Evolutionary conservation across 2,888 invertebrate genomes (phyloP).

Genomic region (Mimas tiliae): DNA sequence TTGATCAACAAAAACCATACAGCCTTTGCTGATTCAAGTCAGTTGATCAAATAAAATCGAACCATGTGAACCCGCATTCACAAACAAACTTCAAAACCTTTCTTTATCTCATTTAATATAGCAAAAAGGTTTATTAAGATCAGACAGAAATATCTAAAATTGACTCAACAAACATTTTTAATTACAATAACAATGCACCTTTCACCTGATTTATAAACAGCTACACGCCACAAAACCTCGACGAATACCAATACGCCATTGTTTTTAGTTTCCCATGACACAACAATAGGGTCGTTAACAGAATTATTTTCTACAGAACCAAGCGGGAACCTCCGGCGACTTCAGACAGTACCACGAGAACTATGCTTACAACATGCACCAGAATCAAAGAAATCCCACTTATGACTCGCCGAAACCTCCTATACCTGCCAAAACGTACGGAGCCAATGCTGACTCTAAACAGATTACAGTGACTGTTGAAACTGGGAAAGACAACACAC

Average conservation of each 20-base stretch:
- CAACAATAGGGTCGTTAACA: conserved; percentile 49
- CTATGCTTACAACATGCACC: conserved; percentile 80
- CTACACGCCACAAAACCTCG: conserved; percentile 40
- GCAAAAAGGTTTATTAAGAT: not conserved
- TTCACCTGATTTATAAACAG: conserved; percentile 45
- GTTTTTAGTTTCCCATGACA: conserved; percentile 58
- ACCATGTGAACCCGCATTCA: no score
- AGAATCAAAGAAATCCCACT: conserved; percentile 74
- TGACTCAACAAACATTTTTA: not conserved
- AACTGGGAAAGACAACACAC: conserved; percentile 83
- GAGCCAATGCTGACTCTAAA: conserved; percentile 71
- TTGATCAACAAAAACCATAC: no score
- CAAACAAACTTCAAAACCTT: not conserved
- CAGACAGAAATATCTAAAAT: not conserved
- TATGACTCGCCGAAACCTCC: conserved; percentile 79
- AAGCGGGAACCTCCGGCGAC: conserved; percentile 80
- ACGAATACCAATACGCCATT: conserved; percentile 57
- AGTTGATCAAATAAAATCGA: no score
- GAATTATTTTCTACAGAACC: conserved; percentile 63
- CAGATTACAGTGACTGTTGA: conserved; percentile 85
- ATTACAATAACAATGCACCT: conserved; percentile 39
- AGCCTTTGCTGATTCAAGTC: no score
- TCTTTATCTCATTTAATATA: not conserved
- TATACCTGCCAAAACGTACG: conserved; percentile 78
- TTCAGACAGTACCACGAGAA: conserved; percentile 83